Evolutionary conservation across 1,140 invertebrate genomes (phyloP).

Genomic region (Temnothorax longispinosus): DNA sequence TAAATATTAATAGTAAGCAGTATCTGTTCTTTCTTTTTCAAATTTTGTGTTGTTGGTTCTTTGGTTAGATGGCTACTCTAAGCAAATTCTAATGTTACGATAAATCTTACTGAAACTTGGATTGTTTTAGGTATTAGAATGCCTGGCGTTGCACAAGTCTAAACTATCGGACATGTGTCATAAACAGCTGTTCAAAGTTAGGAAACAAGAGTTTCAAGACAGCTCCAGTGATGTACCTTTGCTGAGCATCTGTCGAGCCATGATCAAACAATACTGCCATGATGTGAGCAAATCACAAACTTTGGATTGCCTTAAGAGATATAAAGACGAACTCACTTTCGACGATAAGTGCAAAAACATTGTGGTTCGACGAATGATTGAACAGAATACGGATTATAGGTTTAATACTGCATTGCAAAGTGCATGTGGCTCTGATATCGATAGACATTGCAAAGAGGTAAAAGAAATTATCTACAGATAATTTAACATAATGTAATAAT

Average conservation of each 20-base stretch:
- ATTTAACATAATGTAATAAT: constrained; percentile 9
- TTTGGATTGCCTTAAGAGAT: constrained; percentile 91
- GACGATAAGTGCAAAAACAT: constrained; percentile 94
- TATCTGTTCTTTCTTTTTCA: not conserved
- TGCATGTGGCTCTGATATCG: constrained; percentile 91
- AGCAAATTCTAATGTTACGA: not conserved
- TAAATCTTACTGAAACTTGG: not conserved
- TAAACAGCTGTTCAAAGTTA: constrained; percentile 92
- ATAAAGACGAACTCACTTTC: constrained; percentile 93
- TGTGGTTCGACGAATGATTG: constrained; percentile 95
- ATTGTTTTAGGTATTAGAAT: constrained; percentile 92
- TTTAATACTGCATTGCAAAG: constrained; percentile 95
- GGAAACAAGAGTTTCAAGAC: constrained; percentile 94
- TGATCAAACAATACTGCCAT: constrained; percentile 93
- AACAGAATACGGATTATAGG: constrained; percentile 96
- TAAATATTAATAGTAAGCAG: not conserved
- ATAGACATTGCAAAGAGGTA: constrained; percentile 88
- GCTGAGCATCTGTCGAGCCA: constrained; percentile 92
- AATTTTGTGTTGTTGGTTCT: not conserved
- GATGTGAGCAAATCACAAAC: constrained; percentile 89
- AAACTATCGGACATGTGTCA: constrained; percentile 91
- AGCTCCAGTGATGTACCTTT: constrained; percentile 95
- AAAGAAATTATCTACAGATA: constrained; percentile 39
- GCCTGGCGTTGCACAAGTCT: constrained; percentile 91
- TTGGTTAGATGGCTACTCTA: not conserved